Evolutionary conservation across 1,140 invertebrate genomes (phyloP), one percentile per base, ranked within the genome.

Genomic region (Pantala flavescens): DNA sequence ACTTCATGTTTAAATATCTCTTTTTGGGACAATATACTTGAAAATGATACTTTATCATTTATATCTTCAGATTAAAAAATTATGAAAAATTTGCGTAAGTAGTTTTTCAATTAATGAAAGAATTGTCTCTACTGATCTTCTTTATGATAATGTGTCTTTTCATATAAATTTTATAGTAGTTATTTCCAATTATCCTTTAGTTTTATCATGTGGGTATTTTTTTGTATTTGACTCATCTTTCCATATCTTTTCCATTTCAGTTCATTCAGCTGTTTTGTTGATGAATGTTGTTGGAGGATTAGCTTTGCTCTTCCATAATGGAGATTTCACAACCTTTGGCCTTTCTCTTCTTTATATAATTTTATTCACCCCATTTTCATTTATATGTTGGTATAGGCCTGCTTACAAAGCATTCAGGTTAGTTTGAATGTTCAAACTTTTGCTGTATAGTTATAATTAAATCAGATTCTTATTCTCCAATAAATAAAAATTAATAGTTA

Each of bases 321-420:
- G 83, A n/a, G 83, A 87, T 1, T 87, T 92, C 76, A 86, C 87
- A n/a, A 91, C 91, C 71, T 95, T 99, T 82, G 93, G 94, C 75
- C 85, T 98, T 71, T 90, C 94, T 63, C 88, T 99, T 74, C 85
- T 99, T 23, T 98, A 96, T 85, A 87, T 95, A 74, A 78, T 96
- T 24, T 84, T 99, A 11, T 97, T 99, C 82, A 96, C 94, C 14
- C 98, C 98, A 24, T 94, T 97, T 82, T 98, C 98, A 70, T 99
- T 98, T 82, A 82, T 99, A 9, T 99, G 97, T 83, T 99, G 98
- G 98, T 97, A 93, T 80, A 84, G 93, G 82, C 92, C 92, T 71
- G 86, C 91, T 11, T 95, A 95, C 81, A 94, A 93, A 82, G 93
- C 92, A 75, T 94, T 94, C 84, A 90, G 90, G 92, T 93, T 82